These are phyloP conservation scores for Bucorvus abyssinicus DNA, from an alignment of 2,797 vertebrate genomes.

Conservation along the genomic window DNA sequence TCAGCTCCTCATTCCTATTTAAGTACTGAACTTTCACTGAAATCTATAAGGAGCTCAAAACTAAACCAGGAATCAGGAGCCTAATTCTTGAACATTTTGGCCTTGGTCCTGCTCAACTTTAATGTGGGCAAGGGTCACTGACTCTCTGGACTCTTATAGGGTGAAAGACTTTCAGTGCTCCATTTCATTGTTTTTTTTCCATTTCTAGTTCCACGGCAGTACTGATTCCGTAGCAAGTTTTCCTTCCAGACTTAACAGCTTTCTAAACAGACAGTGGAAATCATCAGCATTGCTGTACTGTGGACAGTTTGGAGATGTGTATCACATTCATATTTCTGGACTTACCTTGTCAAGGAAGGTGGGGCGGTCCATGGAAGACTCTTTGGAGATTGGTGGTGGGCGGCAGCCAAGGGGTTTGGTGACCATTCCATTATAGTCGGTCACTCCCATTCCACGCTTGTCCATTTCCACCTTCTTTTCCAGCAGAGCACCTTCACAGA, in stretches of 20 bases:
- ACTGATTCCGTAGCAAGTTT: not conserved
- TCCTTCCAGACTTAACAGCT: not conserved
- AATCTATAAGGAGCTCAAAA: not conserved
- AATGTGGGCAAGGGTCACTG: not conserved
- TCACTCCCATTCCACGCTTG: conserved; percentile 94
- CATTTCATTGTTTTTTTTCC: not conserved
- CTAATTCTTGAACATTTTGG: not conserved
- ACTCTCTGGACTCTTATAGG: not conserved
- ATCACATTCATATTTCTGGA: not conserved
- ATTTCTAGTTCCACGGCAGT: not conserved
- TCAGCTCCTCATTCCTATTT: not conserved
- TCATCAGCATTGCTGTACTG: not conserved
- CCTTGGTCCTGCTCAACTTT: not conserved
- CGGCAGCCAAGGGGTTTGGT: conserved; percentile 93
- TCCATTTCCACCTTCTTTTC: conserved; percentile 99
- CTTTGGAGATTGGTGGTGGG: conserved; percentile 94
- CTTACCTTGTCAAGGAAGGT: conserved; percentile 94
- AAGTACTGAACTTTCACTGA: not conserved
- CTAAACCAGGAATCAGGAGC: not conserved
- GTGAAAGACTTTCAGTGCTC: not conserved
- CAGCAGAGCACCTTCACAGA: conserved; percentile 88
- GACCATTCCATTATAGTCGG: conserved; percentile 94
- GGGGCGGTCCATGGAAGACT: conserved; percentile 92
- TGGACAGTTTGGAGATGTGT: not conserved
- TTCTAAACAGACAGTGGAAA: not conserved